These are phyloP conservation scores for Caenorhabditis latens DNA, from an alignment of 1,140 invertebrate genomes.

Conservation along the genomic window DNA sequence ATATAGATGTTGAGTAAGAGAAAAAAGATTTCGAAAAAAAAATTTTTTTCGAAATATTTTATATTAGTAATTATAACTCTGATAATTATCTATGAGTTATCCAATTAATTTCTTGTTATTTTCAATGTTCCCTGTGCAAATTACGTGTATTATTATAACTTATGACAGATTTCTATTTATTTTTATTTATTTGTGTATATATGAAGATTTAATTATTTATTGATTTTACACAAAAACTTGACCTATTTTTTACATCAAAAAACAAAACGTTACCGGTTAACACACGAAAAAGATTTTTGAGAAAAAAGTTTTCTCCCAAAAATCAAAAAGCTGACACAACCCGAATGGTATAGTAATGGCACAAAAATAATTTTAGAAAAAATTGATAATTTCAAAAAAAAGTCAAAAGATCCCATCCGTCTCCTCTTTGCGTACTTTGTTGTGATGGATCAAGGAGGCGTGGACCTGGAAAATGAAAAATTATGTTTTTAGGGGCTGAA, in stretches of 20 bases:
- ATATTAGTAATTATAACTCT: too few species aligned
- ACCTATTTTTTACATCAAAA: not conserved
- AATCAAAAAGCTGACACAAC: not conserved
- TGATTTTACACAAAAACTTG: not conserved
- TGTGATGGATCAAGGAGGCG: slow-evolving; percentile 40
- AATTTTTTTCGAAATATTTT: too few species aligned
- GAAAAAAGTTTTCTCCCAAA: not conserved
- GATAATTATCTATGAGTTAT: too few species aligned
- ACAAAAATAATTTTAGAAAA: not conserved
- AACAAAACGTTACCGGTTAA: not conserved
- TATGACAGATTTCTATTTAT: slow-evolving; percentile 18
- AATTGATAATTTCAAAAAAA: not conserved
- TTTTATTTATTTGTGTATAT: slow-evolving; percentile 8
- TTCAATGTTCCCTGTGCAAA: not conserved
- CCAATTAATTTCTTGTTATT: not conserved
- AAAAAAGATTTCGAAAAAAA: too few species aligned
- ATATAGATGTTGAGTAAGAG: slow-evolving; percentile 30
- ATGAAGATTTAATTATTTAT: not conserved
- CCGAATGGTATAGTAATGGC: slow-evolving; percentile 12
- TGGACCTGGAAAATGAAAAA: slow-evolving; percentile 5
- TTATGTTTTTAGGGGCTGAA: not conserved
- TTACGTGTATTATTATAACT: slow-evolving; percentile 27
- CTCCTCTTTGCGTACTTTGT: slow-evolving; percentile 42
- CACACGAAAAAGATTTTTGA: too few species aligned
- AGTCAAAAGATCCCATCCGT: slow-evolving; percentile 19